These are phyloP conservation scores for Ennomos fuscantarius DNA, from an alignment of 2,888 invertebrate genomes.

Conservation along the genomic window DNA sequence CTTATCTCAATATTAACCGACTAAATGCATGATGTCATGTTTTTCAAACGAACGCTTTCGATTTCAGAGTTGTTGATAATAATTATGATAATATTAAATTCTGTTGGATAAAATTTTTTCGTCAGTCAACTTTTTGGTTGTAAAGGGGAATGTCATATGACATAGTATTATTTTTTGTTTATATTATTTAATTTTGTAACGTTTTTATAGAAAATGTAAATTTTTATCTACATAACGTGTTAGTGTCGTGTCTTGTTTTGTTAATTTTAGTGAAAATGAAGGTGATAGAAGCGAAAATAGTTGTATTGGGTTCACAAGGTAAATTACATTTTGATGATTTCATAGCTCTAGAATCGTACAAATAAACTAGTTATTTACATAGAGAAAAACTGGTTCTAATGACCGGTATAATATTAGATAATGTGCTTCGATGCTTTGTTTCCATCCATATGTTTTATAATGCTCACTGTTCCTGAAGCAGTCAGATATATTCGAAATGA, in stretches of 20 bases:
- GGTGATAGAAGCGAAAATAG: slow-evolving; percentile 93
- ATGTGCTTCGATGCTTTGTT: no score
- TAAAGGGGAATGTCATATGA: neutral
- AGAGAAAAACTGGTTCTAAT: slow-evolving; percentile 35
- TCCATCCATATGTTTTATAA: no score
- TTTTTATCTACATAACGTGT: slow-evolving; percentile 11
- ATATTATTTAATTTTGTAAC: slow-evolving; percentile 31
- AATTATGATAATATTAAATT: slow-evolving; percentile 17
- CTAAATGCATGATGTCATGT: slow-evolving; percentile 5
- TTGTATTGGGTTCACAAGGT: slow-evolving; percentile 93
- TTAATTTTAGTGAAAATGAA: slow-evolving; percentile 84
- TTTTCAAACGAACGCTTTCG: neutral
- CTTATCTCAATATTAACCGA: slow-evolving; percentile 1
- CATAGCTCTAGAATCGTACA: slow-evolving; percentile 10
- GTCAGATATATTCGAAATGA: no score
- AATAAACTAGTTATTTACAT: slow-evolving; percentile 8
- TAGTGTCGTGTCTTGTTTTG: slow-evolving; percentile 27
- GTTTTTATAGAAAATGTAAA: slow-evolving; percentile 36
- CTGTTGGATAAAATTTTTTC: slow-evolving; percentile 6
- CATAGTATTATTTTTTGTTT: slow-evolving; percentile 29
- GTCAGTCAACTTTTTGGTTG: slow-evolving; percentile 18
- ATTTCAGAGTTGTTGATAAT: slow-evolving; percentile 6
- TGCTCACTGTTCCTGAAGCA: no score
- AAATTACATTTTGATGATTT: slow-evolving; percentile 46
- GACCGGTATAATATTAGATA: neutral